Evolutionary conservation across 2,113 vertebrate species (phyloP).

Genomic region (mouse (Mus musculus)): DNA sequence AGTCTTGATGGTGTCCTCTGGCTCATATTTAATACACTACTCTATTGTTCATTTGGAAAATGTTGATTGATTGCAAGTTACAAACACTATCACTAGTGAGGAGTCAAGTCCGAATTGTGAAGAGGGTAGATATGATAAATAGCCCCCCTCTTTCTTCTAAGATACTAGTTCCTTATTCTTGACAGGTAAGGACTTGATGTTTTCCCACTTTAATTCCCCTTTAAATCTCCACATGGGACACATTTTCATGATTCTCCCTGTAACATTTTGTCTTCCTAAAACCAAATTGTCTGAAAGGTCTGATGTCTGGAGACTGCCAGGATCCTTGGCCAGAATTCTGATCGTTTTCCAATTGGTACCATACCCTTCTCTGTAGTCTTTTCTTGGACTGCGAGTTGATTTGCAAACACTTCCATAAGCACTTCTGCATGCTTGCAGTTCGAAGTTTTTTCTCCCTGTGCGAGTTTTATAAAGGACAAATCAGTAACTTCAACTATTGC

Average conservation of each 20-base stretch:
- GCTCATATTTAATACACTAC: neutral
- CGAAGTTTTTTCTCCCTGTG: neutral
- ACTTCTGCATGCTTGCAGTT: conserved; percentile 18
- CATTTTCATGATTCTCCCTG: conserved; percentile 69
- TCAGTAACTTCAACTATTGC: neutral
- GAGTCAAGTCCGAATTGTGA: conserved; percentile 6
- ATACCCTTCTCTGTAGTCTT: conserved; percentile 59
- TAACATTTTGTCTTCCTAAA: conserved; percentile 69
- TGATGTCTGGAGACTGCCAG: conserved; percentile 61
- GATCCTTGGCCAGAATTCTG: conserved; percentile 69
- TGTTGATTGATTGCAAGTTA: conserved; percentile 34
- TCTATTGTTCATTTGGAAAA: conserved; percentile 37
- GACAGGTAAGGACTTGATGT: conserved; percentile 61
- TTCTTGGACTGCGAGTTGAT: conserved; percentile 43
- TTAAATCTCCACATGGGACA: conserved; percentile 73
- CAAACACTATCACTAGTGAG: conserved; percentile 35
- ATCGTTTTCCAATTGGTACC: conserved; percentile 72
- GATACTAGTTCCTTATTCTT: conserved; percentile 52
- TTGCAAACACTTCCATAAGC: conserved; percentile 49
- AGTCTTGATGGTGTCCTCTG: neutral
- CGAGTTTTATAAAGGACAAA: conserved; percentile 34
- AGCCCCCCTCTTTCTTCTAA: neutral
- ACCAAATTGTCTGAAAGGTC: conserved; percentile 65
- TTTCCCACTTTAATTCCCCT: conserved; percentile 66
- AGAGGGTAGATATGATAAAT: conserved; percentile 24